These are phyloP conservation scores for Aplodontia rufa DNA, from an alignment of 2,113 vertebrate genomes.

Conservation along the genomic window DNA sequence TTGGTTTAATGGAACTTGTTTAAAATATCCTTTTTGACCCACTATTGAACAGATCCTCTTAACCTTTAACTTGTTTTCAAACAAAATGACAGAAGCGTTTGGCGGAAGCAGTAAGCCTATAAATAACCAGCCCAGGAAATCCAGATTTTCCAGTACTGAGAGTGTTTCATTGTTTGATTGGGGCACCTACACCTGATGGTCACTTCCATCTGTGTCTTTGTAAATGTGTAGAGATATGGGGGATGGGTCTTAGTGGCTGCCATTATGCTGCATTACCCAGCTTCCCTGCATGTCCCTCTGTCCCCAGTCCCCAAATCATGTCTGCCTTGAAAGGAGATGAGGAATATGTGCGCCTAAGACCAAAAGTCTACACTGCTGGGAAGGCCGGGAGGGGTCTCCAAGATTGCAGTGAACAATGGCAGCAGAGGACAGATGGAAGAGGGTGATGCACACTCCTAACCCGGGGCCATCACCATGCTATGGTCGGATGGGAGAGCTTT, in stretches of 20 bases:
- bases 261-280: background rate
- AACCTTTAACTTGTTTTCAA: conserved; percentile 28
- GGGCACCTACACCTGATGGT: background rate
- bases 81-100: conserved; percentile 5
- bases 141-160: background rate
- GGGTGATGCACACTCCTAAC: accelerated
- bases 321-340: background rate
- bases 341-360: background rate
- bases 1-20: background rate
- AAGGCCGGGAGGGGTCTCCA: background rate
- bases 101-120: background rate
- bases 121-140: background rate
- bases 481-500: background rate
- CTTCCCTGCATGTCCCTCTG: accelerated
- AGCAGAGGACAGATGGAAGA: background rate
- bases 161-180: background rate
- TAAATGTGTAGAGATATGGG: background rate
- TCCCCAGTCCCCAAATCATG: no score
- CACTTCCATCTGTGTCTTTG: background rate
- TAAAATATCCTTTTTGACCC: background rate
- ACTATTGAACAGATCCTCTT: conserved; percentile 2
- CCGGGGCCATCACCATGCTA: background rate
- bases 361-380: background rate
- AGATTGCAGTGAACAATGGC: background rate
- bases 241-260: background rate